Percentiles rank a stretch among this genome's conserved stretches.
These are phyloP conservation scores for Thaleichthys pacificus DNA, from an alignment of 2,797 vertebrate genomes.

Conservation along the genomic window DNA sequence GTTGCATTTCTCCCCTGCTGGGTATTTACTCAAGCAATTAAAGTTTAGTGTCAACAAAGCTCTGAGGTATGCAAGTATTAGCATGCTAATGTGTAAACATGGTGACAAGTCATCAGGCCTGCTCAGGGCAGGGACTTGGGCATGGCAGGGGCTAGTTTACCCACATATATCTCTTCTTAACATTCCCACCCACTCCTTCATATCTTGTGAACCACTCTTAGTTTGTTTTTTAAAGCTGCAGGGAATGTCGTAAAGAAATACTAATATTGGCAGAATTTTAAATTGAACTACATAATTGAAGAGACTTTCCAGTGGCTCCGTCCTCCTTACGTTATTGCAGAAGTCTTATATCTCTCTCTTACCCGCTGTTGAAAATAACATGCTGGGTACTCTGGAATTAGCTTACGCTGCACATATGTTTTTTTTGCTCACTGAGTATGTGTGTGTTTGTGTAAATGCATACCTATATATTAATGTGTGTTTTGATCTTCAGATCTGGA, in stretches of 20 bases:
- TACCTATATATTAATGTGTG: conserved; percentile 10
- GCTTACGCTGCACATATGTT: background rate
- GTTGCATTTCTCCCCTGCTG: background rate
- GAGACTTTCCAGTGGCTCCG: background rate
- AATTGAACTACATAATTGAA: background rate
- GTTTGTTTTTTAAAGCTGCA: background rate
- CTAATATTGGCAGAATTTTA: background rate
- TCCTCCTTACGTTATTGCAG: background rate
- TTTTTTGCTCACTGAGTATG: background rate
- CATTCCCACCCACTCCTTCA: background rate
- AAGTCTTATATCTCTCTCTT: background rate
- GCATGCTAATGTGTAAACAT: too few species aligned
- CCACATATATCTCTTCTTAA: background rate
- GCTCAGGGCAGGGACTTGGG: background rate
- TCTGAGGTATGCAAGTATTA: background rate
- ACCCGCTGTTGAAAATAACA: background rate
- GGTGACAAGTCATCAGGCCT: too few species aligned
- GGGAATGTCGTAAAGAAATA: background rate
- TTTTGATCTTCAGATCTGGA: conserved; percentile 76
- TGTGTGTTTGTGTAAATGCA: conserved; percentile 5
- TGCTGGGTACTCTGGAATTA: background rate
- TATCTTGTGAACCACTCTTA: background rate
- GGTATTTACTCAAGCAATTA: background rate
- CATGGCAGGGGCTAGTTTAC: too few species aligned
- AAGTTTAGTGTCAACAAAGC: background rate